Base-by-base conservation (phyloP, 2,113 vertebrate genomes). In the Apodemus sylvaticus region DNA sequence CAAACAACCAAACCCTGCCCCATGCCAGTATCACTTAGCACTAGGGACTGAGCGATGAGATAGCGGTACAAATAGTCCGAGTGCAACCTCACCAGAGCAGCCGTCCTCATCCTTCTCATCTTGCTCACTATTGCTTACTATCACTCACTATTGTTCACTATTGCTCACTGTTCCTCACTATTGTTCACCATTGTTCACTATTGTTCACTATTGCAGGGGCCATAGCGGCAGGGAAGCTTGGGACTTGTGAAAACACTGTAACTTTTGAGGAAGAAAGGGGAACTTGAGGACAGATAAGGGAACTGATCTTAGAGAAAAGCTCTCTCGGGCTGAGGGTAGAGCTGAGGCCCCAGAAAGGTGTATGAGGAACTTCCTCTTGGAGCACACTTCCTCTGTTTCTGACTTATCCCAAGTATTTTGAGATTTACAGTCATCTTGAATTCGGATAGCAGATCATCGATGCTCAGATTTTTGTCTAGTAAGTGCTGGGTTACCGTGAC, bases 81-180 rank as follows among this genome's bases (percentile, higher is more conserved):
- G 42, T 4, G 14, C 48, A 31, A 42, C 51, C n/a, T 3, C 42
- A 58, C 4, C 3, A 16, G 5, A 45, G 62, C 68, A 45, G 26
- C 26, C 7, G 0, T 14, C n/a, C 64, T 79, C 36, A 0, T n/a
- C 2, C 1, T 0, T 55, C 58, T 45, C 1, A 19, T 17, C 9
- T 1, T 4, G 22, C 8, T 13, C 13, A 26, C 36, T 4, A 4
- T n/a, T 13, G 2, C n/a, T n/a, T 17, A 48, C 45, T 48, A 48
- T 48, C 7, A 7, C 45, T 48, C 45, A 48, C 45, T 7, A 48
- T 48, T 7, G 45, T 48, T 48, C 45, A 48, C 45, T 7, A 48
- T 48, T 3, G 45, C 45, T 9, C 13, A 26, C 34, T 5, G 4
- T 34, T 13, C 1, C 20, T 10, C 12, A 24, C 34, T 4, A 7